phyloP scores from a whole-genome alignment of 2,113 vertebrate genomes.

The Condylura cristata region DNA sequence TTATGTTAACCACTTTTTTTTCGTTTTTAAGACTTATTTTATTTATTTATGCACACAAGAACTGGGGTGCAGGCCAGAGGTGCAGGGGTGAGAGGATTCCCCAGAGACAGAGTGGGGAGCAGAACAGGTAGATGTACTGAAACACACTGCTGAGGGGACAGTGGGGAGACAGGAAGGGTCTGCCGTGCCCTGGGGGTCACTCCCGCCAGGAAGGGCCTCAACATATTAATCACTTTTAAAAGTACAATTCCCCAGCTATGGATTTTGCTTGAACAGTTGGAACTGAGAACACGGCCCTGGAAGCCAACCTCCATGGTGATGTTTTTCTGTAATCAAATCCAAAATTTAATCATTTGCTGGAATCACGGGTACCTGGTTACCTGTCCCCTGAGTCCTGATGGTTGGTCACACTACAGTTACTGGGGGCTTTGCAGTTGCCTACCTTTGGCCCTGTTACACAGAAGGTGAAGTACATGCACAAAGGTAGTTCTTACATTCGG shows the following conservation, averaged over 20 bases:
- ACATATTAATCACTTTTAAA: not conserved
- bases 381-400: not conserved
- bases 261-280: not conserved
- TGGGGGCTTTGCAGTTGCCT: not conserved
- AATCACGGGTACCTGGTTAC: not conserved
- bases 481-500: not conserved
- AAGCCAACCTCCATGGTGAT: not conserved
- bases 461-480: not conserved
- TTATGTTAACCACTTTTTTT: not conserved
- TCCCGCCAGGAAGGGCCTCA: too few species aligned
- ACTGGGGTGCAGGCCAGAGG: too few species aligned
- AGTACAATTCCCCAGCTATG: not conserved
- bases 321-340: not conserved
- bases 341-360: not conserved
- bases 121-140: too few species aligned
- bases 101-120: too few species aligned
- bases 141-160: too few species aligned
- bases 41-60: too few species aligned
- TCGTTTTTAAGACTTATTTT: too few species aligned
- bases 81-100: too few species aligned
- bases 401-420: not conserved
- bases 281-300: not conserved
- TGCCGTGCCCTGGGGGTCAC: too few species aligned
- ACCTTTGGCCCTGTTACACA: not conserved
- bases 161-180: too few species aligned